Conservation (phyloP, 2,888 invertebrate genomes). For the Melieria crassipennis region DNA sequence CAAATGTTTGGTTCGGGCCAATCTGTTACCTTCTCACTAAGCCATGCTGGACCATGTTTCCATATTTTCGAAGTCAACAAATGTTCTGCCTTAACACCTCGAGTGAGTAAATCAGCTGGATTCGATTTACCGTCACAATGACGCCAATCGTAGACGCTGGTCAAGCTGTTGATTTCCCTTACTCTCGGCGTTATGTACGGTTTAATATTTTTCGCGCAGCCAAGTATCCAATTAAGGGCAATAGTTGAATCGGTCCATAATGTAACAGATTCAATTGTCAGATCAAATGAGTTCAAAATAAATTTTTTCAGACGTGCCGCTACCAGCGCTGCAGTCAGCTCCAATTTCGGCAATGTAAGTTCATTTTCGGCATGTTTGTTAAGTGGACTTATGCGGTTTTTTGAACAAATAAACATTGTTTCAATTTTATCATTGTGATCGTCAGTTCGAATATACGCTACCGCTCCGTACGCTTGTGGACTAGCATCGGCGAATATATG, state of each 20-base stretch:
- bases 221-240: background rate
- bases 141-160: background rate
- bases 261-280: background rate
- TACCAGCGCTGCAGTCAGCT: background rate
- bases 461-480: no score
- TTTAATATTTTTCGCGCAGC: background rate
- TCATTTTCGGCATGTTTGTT: background rate
- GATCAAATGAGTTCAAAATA: background rate
- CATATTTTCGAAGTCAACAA: background rate
- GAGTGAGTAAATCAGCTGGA: constrained; percentile 2
- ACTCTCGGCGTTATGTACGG: background rate
- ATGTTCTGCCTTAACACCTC: background rate
- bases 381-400: no score
- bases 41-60: background rate
- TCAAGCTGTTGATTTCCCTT: background rate
- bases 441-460: no score
- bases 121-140: background rate
- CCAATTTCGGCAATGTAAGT: background rate
- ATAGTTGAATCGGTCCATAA: background rate
- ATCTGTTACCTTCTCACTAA: background rate
- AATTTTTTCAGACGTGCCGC: background rate
- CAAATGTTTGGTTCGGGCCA: no score
- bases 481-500: no score
- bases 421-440: no score
- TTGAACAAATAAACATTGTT: no score